These are phyloP conservation scores for Eunapius fragilis DNA, from an alignment of 37 sponge, comb jelly and placozoan species.

Conservation along the genomic window DNA sequence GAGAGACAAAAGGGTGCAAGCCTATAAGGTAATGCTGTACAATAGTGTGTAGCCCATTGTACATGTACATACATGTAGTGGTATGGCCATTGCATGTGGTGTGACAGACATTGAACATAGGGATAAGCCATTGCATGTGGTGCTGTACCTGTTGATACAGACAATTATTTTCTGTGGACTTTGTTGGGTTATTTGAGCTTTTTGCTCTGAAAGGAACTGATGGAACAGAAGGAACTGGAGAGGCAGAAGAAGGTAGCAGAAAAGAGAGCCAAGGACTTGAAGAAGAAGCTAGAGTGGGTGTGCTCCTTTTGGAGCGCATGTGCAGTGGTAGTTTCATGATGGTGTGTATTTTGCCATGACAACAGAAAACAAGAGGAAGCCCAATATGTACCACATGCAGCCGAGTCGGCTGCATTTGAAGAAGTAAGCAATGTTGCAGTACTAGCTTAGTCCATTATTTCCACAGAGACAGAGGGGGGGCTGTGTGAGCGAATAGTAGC, in stretches of 20 bases:
- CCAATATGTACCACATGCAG: not conserved
- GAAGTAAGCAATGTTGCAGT: not conserved
- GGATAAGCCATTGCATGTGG: too few relatives aligned
- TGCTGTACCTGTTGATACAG: too few relatives aligned
- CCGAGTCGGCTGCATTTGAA: not conserved
- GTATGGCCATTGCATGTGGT: too few relatives aligned
- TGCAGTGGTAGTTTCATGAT: not conserved
- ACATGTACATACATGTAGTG: not conserved
- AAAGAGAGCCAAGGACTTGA: conserved; percentile 51
- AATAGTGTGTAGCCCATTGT: not conserved
- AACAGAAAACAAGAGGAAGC: not conserved
- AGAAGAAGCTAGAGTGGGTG: conserved; percentile 62
- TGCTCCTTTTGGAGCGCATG: not conserved
- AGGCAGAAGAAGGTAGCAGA: conserved; percentile 60
- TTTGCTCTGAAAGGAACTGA: conserved; percentile 11
- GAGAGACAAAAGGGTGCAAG: conserved; percentile 70
- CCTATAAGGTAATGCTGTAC: conserved; percentile 41
- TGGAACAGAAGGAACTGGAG: conserved; percentile 67
- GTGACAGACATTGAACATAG: too few relatives aligned
- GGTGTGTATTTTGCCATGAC: not conserved
- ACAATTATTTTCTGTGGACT: too few relatives aligned
- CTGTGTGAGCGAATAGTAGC: not conserved
- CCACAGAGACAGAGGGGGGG: not conserved
- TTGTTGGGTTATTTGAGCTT: too few relatives aligned
- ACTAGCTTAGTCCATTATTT: not conserved